These are phyloP conservation scores for Metacarcinus magister DNA, from an alignment of 2,888 invertebrate genomes.

Conservation along the genomic window DNA sequence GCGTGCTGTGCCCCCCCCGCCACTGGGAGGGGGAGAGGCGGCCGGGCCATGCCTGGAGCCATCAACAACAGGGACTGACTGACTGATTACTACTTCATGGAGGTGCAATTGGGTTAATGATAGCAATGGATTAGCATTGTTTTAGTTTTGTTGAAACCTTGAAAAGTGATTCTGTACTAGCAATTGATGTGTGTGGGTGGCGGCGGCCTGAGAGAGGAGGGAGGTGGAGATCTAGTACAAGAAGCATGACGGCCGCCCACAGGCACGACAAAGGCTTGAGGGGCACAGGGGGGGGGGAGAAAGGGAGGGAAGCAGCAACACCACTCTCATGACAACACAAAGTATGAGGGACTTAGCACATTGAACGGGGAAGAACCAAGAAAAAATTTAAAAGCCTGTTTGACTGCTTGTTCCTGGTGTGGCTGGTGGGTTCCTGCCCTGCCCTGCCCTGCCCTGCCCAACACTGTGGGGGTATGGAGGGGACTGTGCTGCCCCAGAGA, in stretches of 20 bases:
- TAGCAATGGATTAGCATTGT: not conserved
- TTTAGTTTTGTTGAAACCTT: not conserved
- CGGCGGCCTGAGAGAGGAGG: not conserved
- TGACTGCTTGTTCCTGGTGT: constrained; percentile 78
- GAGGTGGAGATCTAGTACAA: not conserved
- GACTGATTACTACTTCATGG: not conserved
- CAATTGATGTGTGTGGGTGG: not conserved
- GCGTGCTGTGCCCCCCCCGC: not conserved
- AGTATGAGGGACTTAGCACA: not conserved
- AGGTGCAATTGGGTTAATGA: not conserved
- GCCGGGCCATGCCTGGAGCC: not conserved
- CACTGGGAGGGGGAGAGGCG: not conserved
- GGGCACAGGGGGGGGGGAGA: constrained; percentile 4
- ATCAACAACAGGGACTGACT: not conserved
- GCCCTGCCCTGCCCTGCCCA: constrained; percentile 71
- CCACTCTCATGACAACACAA: constrained; percentile 31
- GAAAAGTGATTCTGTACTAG: not conserved
- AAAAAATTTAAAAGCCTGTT: not conserved
- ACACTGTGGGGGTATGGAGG: constrained; percentile 61
- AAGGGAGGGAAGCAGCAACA: constrained; percentile 42
- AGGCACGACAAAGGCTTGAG: not conserved
- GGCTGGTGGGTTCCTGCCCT: constrained; percentile 64
- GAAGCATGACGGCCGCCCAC: not conserved
- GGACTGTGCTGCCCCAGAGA: constrained; percentile 14
- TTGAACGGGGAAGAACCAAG: not conserved